Base-by-base conservation (phyloP, 2,113 vertebrate genomes). In the Ameiurus melas region DNA sequence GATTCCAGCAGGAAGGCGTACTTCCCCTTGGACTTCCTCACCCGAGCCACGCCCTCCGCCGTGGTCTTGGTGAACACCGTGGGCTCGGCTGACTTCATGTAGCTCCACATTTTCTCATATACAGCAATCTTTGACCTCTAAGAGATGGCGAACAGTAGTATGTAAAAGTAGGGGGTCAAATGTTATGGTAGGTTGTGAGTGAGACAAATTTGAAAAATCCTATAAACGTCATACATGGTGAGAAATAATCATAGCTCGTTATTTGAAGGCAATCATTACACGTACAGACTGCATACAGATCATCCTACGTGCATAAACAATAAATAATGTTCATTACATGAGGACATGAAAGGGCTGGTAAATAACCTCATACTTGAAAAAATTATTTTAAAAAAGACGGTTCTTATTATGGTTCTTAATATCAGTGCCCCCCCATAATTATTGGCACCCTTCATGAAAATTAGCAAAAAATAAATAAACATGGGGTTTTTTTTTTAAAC, bases 21-120 rank as follows among this genome's bases (percentile, higher is more conserved):
- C 94, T 99, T 99, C 92, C 98, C 98, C 93, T 99, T 99, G 93
- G 98, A 99, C 93, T 99, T 99, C 90, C 98, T 97, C 91, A 99
- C 98, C 14, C 97, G 96, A 19, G 97, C 98, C 87, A 99, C 98
- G 25, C 98, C 98, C 94, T 99, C 98, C 0, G 96, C 97, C 6
- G 98, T 99, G 88, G 97, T 99, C 93, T 98, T 98, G 92, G 98
- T 98, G 95, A 99, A 99, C 92, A 99, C 98, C 0, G 98, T 98
- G 20, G 98, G 98, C 93, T 99, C 98, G 66, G 98, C 98, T 0
- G 98, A 98, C 93, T 97, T 98, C 98, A 99, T 99, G 96, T 99
- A 99, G 86, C 97, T 97, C 98, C 98, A 99, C 98, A 99, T 99
- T 96, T 99, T 99, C 96, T 99, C 98, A 87, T 99, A 99, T 80